These are phyloP conservation scores for Anguilla japonica DNA, from an alignment of 2,113 vertebrate species.

Conservation along the genomic window DNA sequence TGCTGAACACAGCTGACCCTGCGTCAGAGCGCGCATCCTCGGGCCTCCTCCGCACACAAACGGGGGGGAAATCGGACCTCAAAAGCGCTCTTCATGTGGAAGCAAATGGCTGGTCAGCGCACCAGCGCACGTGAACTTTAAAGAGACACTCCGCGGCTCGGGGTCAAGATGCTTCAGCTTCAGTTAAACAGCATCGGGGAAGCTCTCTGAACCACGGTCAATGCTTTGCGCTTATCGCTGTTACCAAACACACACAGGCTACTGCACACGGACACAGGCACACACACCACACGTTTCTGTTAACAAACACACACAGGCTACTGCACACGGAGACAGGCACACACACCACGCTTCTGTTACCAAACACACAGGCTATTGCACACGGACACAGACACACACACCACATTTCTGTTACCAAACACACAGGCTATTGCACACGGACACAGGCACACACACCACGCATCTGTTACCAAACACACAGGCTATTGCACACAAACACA, in stretches of 20 bases:
- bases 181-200: neutral
- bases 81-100: neutral
- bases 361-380: neutral
- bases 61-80: neutral
- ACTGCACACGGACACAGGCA: neutral
- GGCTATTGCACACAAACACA: constrained; percentile 18
- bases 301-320: constrained; percentile 4
- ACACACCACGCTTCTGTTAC: neutral
- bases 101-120: neutral
- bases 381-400: too few relatives aligned
- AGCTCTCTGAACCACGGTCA: neutral
- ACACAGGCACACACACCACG: neutral
- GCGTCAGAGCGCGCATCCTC: neutral
- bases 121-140: neutral
- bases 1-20: neutral
- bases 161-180: neutral
- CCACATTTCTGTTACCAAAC: neutral
- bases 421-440: neutral
- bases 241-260: neutral
- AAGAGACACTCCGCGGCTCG: neutral
- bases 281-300: neutral
- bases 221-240: neutral
- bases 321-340: constrained; percentile 18
- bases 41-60: constrained; percentile 4
- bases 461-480: neutral